A percentile compares a stretch with the other conserved stretches of the same genome.
These are phyloP conservation scores for Agonopterix arenella DNA, from an alignment of 2,888 invertebrate genomes.

Conservation along the genomic window DNA sequence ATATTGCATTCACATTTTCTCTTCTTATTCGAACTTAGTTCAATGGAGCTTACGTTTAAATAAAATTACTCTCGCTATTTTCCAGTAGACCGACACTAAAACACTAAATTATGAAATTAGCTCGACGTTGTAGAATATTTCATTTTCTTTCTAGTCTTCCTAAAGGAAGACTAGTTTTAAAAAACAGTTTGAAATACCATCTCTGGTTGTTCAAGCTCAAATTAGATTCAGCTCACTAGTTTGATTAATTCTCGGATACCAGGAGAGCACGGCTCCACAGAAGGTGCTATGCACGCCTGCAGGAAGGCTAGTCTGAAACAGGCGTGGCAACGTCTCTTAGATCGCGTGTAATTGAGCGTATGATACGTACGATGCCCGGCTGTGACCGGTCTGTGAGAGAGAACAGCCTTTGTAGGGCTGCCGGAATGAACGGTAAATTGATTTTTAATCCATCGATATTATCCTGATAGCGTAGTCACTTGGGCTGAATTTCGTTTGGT, in stretches of 20 bases:
- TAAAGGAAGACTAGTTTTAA: too few relatives aligned
- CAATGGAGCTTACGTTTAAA: slow-evolving; percentile 8
- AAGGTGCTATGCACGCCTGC: slow-evolving; percentile 16
- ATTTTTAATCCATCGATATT: too few relatives aligned
- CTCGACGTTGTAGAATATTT: not conserved
- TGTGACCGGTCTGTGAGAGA: slow-evolving; percentile 48
- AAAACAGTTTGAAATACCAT: slow-evolving; percentile 20
- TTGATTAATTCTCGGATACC: slow-evolving; percentile 19
- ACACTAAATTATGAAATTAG: not conserved
- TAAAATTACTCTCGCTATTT: slow-evolving; percentile 15
- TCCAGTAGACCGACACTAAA: not conserved
- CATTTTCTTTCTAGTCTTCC: not conserved
- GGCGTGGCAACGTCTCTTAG: slow-evolving; percentile 23
- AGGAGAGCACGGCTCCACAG: slow-evolving; percentile 15
- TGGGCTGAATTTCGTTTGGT: slow-evolving; percentile 2
- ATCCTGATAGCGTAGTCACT: slow-evolving; percentile 2
- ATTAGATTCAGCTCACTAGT: slow-evolving; percentile 15
- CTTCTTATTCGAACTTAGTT: slow-evolving; percentile 10
- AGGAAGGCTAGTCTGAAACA: slow-evolving; percentile 4
- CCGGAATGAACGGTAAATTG: not conserved
- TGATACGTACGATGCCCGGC: slow-evolving; percentile 53
- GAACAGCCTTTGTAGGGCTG: slow-evolving; percentile 44
- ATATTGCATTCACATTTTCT: slow-evolving; percentile 31
- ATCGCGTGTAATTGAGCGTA: slow-evolving; percentile 58
- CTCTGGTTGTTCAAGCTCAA: slow-evolving; percentile 12